Evolutionary conservation across 1,140 invertebrate genomes (phyloP).

Genomic region (Panagrolaimus sp.): DNA sequence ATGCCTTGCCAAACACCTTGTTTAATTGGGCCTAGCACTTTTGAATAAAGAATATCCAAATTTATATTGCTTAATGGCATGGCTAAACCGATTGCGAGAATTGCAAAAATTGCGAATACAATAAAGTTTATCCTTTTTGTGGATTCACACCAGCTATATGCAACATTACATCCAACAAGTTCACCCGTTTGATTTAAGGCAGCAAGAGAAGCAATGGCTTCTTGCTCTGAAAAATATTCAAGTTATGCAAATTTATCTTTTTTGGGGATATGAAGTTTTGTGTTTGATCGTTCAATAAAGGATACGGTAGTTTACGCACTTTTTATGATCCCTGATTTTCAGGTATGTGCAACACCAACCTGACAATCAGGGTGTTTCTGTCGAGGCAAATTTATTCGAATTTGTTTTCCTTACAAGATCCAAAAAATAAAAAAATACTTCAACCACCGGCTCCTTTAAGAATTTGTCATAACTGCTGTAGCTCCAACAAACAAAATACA

Average conservation of each 20-base stretch:
- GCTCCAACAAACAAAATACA: too few species aligned
- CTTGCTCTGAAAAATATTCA: background rate
- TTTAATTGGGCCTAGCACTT: constrained; percentile 9
- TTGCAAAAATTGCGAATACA: background rate
- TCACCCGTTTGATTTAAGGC: background rate
- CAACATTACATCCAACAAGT: background rate
- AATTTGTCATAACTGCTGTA: too few species aligned
- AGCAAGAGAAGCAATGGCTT: background rate
- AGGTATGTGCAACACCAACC: too few species aligned
- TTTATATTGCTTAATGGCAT: background rate
- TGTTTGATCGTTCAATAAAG: too few species aligned
- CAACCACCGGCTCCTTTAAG: background rate
- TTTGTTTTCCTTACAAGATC: too few species aligned
- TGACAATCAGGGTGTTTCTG: too few species aligned
- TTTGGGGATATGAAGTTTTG: too few species aligned
- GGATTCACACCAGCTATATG: background rate
- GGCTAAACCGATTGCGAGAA: background rate
- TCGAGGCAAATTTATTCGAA: too few species aligned
- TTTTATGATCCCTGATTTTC: too few species aligned
- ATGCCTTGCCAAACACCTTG: background rate
- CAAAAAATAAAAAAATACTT: too few species aligned
- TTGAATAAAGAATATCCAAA: constrained; percentile 10
- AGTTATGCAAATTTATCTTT: background rate
- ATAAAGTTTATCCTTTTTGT: background rate
- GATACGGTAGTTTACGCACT: too few species aligned